Conservation (phyloP, 2,888 invertebrate species). For the Pedicia rivosa region DNA sequence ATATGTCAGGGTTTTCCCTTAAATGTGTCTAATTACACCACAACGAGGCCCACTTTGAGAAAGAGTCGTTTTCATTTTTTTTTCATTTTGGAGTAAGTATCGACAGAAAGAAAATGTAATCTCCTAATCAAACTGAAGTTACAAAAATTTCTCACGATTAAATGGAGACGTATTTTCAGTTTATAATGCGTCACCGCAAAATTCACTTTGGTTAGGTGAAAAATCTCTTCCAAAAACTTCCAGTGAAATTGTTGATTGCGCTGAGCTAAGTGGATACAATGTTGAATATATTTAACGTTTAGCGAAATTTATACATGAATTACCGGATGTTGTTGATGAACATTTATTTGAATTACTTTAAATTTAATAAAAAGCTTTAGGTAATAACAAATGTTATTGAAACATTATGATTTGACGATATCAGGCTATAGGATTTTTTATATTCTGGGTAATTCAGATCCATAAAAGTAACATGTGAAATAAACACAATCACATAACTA, state of each 20-base stretch:
- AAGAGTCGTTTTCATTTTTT: no score
- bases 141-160: conserved; percentile 40
- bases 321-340: conserved; percentile 56
- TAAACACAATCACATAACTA: no score
- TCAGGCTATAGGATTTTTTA: no score
- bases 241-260: conserved; percentile 55
- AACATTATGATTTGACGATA: no score
- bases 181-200: conserved; percentile 55
- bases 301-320: conserved; percentile 64
- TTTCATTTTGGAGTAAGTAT: no score
- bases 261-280: conserved; percentile 77
- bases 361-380: no score
- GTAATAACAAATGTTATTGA: no score
- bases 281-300: conserved; percentile 75
- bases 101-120: conserved; percentile 60
- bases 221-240: conserved; percentile 63
- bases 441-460: no score
- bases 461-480: no score
- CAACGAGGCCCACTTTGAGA: no score
- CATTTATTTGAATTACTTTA: conserved; percentile 68
- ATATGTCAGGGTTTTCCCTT: no score
- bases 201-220: conserved; percentile 62
- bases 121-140: conserved; percentile 45
- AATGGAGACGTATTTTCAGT: conserved; percentile 27
- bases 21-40: no score